A percentile compares a stretch with the other conserved stretches of the same genome.
Conservation (phyloP, 1,140 invertebrate genomes). For the Tribolium madens region DNA sequence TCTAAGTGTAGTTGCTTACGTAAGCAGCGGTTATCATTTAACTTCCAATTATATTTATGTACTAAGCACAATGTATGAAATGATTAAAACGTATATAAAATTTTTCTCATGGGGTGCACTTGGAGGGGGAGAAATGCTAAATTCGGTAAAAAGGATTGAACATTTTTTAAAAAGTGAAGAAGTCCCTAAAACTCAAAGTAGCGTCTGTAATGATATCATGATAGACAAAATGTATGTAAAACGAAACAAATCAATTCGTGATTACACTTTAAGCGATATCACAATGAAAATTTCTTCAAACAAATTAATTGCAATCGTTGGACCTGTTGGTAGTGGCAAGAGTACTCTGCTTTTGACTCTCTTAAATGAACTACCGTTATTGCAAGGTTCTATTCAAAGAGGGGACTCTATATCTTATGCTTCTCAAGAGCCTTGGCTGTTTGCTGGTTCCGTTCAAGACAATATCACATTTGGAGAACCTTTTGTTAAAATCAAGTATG, state of each 20-base stretch:
- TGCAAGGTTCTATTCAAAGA: constrained; percentile 69
- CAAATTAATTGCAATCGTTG: constrained; percentile 77
- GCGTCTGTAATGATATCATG: neutral
- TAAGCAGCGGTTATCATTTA: constrained; percentile 75
- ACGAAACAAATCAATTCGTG: constrained; percentile 48
- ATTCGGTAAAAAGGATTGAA: constrained; percentile 76
- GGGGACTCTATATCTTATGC: constrained; percentile 85
- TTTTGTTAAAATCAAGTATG: constrained; percentile 79
- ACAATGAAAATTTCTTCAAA: constrained; percentile 73
- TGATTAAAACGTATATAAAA: constrained; percentile 77
- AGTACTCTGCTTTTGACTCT: constrained; percentile 83
- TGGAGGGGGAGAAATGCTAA: constrained; percentile 73
- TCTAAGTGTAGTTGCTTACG: constrained; percentile 79
- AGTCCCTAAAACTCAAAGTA: constrained; percentile 9
- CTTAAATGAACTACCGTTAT: constrained; percentile 80
- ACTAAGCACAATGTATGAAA: constrained; percentile 79
- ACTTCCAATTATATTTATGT: constrained; percentile 82
- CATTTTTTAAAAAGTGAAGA: constrained; percentile 67
- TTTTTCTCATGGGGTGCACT: constrained; percentile 75
- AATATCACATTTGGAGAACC: constrained; percentile 89
- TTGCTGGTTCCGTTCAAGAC: constrained; percentile 79
- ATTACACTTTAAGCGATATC: constrained; percentile 71
- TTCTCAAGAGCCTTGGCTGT: constrained; percentile 91
- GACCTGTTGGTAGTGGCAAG: constrained; percentile 86
- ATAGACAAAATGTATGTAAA: constrained; percentile 53